phyloP scores from a whole-genome alignment of 92 coral and sea anemone species.

The Epizoanthus illoricatus region DNA sequence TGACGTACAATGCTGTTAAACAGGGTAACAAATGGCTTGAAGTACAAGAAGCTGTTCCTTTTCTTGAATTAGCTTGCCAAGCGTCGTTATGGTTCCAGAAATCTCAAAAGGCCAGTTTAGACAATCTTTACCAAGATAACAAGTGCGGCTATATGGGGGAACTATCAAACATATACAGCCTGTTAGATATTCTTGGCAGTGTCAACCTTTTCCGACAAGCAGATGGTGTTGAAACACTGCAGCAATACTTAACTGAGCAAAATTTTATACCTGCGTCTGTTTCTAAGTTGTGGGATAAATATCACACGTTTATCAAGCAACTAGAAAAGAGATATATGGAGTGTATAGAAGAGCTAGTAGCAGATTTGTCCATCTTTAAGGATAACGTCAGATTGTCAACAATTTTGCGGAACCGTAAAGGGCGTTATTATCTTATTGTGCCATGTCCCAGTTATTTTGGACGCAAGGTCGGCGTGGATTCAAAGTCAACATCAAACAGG shows the following conservation, averaged over 20 bases:
- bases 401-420: neutral
- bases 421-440: no score
- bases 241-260: constrained; percentile 21
- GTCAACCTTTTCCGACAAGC: constrained; percentile 11
- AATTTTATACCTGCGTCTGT: constrained; percentile 19
- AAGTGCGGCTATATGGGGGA: constrained; percentile 23
- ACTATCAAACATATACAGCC: constrained; percentile 30
- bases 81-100: constrained; percentile 30
- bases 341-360: no score
- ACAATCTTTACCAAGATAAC: constrained; percentile 12
- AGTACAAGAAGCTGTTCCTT: neutral
- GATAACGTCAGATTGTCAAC: neutral
- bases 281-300: constrained; percentile 28
- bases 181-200: constrained; percentile 36
- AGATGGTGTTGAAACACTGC: constrained; percentile 9
- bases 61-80: constrained; percentile 13
- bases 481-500: neutral
- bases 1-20: neutral
- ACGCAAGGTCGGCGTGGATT: neutral
- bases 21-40: neutral
- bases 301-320: neutral
- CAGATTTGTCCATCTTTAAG: no score
- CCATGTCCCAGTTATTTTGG: no score
- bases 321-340: no score
- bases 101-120: constrained; percentile 4